Evolutionary conservation across 2,113 vertebrate species (phyloP).

Genomic region (rat (Rattus norvegicus)): GRCr8 NC_086019.1:66113501-66114000

Average conservation of each 20-base stretch:
- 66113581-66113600: not conserved
- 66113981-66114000: not conserved
- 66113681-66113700: not conserved
- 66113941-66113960: conserved; percentile 20
- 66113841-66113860: not conserved
- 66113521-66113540: not conserved
- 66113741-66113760: conserved; percentile 59
- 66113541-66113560: not conserved
- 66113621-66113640: conserved; percentile 16
- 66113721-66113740: conserved; percentile 20
- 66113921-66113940: conserved; percentile 63
- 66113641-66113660: conserved; percentile 2
- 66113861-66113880: not conserved
- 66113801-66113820: not conserved
- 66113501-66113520: not conserved
- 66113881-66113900: not conserved
- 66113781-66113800: conserved; percentile 53
- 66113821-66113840: not conserved
- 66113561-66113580: conserved; percentile 27
- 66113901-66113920: not conserved
- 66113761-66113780: not conserved
- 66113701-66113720: conserved; percentile 35
- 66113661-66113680: not conserved
- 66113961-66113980: not conserved
- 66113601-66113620: not conserved